Evolutionary conservation across 2,797 vertebrate species (phyloP).

Genomic region (Emys orbicularis): DNA sequence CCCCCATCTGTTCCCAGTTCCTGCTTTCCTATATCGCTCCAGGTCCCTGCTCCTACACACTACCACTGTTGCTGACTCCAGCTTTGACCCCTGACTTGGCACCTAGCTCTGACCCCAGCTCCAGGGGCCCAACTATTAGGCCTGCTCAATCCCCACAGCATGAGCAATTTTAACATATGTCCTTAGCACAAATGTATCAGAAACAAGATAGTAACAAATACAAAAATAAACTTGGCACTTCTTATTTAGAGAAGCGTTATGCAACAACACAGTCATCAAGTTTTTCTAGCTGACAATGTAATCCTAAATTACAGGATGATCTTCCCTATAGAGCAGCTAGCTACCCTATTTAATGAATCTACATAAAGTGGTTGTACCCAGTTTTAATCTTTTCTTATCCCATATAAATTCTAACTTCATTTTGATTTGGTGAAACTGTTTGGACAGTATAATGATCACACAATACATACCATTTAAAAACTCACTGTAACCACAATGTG

Average conservation of each 20-base stretch:
- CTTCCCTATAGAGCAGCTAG: background rate
- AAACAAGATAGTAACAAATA: background rate
- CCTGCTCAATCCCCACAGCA: background rate
- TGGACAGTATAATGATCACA: background rate
- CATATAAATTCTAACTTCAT: background rate
- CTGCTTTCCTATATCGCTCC: background rate
- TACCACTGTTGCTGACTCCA: background rate
- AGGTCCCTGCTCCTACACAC: background rate
- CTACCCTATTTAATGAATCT: background rate
- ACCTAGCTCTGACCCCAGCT: background rate
- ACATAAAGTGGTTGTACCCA: background rate
- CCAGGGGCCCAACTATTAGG: background rate
- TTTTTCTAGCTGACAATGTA: slow-evolving; percentile 4
- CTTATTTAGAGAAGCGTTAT: background rate
- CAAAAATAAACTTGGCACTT: slow-evolving; percentile 15
- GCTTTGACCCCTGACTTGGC: background rate
- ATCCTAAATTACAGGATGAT: background rate
- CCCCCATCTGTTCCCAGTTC: background rate
- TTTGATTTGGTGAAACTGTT: background rate
- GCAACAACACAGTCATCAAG: background rate
- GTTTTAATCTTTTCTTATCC: background rate
- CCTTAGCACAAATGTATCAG: background rate
- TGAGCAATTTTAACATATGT: background rate
- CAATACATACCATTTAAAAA: background rate
- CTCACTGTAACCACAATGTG: background rate